A percentile compares a stretch with the other conserved stretches of the same genome.
These are phyloP conservation scores for Balaeniceps rex DNA, from an alignment of 2,113 vertebrate genomes.

Conservation along the genomic window DNA sequence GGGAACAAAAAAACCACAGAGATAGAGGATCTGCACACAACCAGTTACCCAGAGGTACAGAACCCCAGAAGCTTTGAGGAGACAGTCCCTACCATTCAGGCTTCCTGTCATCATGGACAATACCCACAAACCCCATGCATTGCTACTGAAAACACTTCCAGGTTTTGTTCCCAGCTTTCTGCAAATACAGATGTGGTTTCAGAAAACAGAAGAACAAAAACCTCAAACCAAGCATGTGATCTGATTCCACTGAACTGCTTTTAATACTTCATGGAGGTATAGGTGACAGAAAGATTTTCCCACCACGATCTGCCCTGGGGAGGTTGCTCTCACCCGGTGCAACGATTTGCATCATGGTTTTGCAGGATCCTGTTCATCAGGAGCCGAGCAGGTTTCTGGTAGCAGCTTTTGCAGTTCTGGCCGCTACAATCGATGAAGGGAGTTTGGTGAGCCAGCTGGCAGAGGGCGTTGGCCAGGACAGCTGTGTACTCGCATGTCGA, in stretches of 20 bases:
- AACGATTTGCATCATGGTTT: neutral
- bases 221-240: neutral
- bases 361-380: neutral
- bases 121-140: neutral
- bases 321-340: neutral
- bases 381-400: neutral
- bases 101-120: neutral
- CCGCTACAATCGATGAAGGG: accelerated
- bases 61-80: neutral
- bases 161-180: neutral
- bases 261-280: neutral
- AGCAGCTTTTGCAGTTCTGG: neutral
- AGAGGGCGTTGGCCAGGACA: neutral
- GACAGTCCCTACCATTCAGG: neutral
- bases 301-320: neutral
- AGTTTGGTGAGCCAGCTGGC: neutral
- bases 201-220: neutral
- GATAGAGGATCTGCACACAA: neutral
- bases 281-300: neutral
- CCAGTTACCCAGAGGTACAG: neutral
- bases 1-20: neutral
- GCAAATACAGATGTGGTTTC: neutral
- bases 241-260: neutral
- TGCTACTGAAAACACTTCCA: neutral
- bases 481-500: accelerated